A percentile compares a stretch with the other conserved stretches of the same genome.
Evolutionary conservation across 2,888 invertebrate genomes (phyloP).

Genomic region (Limnephilus auricula): DNA sequence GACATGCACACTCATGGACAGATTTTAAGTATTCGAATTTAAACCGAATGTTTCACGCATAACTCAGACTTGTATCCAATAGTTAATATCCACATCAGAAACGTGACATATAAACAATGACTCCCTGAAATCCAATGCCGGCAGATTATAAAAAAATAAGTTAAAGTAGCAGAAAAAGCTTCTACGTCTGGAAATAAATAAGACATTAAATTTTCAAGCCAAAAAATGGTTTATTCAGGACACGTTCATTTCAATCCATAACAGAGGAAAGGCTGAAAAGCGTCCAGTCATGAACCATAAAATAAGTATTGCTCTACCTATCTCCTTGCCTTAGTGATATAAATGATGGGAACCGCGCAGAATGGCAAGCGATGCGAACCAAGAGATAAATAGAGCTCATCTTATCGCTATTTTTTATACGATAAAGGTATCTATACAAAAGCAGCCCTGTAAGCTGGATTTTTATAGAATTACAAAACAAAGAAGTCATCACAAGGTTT

Average conservation of each 20-base stretch:
- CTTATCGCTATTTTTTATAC: slow-evolving; percentile 17
- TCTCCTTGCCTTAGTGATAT: slow-evolving; percentile 49
- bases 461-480: slow-evolving; percentile 8
- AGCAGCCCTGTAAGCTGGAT: neutral
- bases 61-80: no score
- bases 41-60: no score
- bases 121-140: no score
- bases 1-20: no score
- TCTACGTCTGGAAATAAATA: no score
- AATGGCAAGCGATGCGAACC: slow-evolving; percentile 58
- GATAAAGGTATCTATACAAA: slow-evolving; percentile 28
- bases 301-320: slow-evolving; percentile 41
- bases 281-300: slow-evolving; percentile 57
- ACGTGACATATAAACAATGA: no score
- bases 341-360: slow-evolving; percentile 53
- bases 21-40: no score
- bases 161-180: no score
- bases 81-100: no score
- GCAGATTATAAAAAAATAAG: no score
- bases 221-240: slow-evolving; percentile 47
- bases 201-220: neutral
- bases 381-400: slow-evolving; percentile 36
- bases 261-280: slow-evolving; percentile 56
- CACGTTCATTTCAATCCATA: slow-evolving; percentile 61
- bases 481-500: slow-evolving; percentile 5